Evolutionary conservation across 2,888 invertebrate species (phyloP).

Genomic region (Stenodema calcarata): DNA sequence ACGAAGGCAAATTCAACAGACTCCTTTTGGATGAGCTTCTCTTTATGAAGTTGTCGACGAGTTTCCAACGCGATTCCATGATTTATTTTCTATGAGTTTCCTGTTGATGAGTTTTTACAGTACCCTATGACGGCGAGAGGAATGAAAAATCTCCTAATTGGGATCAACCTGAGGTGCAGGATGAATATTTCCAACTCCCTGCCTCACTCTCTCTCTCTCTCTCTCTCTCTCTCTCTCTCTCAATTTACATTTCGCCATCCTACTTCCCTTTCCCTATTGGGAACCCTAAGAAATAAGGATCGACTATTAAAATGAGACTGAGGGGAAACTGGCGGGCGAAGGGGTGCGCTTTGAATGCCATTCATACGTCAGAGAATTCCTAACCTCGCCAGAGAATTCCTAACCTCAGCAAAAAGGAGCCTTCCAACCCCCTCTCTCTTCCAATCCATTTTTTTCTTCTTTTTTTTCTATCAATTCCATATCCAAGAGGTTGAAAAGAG

Average conservation of each 20-base stretch:
- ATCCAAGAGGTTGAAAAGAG: neutral
- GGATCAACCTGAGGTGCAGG: conserved; percentile 22
- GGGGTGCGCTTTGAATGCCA: conserved; percentile 20
- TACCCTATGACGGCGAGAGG: too few relatives aligned
- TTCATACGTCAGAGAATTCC: conserved; percentile 29
- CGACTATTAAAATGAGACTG: conserved; percentile 33
- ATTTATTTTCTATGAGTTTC: too few relatives aligned
- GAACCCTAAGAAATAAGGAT: conserved; percentile 2
- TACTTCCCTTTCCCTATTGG: neutral
- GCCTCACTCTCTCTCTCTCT: too few relatives aligned
- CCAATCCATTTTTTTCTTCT: neutral
- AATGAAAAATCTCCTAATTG: conserved; percentile 10
- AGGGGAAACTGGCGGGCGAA: neutral
- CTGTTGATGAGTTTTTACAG: too few relatives aligned
- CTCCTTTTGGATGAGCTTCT: too few relatives aligned
- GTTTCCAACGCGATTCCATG: too few relatives aligned
- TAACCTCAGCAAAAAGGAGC: neutral
- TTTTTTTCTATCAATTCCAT: neutral
- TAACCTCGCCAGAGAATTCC: conserved; percentile 17
- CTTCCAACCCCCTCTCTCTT: neutral
- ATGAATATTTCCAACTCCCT: conserved; percentile 37
- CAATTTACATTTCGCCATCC: conserved; percentile 25
- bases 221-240: too few relatives aligned
- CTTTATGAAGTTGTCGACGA: too few relatives aligned
- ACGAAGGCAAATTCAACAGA: too few relatives aligned